phyloP scores from a whole-genome alignment of 2,797 vertebrate species.

The Atherinosoma microstoma region DNA sequence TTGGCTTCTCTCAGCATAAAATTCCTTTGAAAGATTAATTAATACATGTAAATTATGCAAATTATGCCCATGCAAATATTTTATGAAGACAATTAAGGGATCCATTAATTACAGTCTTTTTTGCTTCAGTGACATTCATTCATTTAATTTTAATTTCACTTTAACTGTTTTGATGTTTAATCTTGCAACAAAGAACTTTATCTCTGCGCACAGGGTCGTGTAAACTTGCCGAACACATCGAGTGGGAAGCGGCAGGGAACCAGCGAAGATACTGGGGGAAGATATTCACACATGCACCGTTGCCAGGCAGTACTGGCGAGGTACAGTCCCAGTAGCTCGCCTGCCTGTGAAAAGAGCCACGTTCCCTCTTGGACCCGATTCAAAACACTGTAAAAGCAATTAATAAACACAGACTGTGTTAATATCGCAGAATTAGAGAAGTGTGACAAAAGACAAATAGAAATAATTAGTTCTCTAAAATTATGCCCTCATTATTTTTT shows the following conservation, averaged over 20 bases:
- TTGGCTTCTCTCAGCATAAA: constrained; percentile 99
- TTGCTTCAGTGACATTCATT: constrained; percentile 99
- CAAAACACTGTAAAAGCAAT: constrained; percentile 99
- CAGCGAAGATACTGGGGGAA: constrained; percentile 86
- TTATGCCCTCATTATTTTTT: constrained; percentile 99
- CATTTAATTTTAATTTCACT: constrained; percentile 99
- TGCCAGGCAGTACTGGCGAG: constrained; percentile 91
- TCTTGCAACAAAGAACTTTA: constrained; percentile 99
- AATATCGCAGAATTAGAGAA: constrained; percentile 99
- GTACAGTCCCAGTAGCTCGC: constrained; percentile 89
- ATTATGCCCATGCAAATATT: constrained; percentile 99
- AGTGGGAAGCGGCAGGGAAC: constrained; percentile 87
- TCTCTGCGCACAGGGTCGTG: constrained; percentile 94
- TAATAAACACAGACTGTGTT: constrained; percentile 99
- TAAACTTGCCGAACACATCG: constrained; percentile 95
- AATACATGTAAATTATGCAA: constrained; percentile 99
- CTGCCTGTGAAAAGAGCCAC: constrained; percentile 92
- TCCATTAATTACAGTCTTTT: constrained; percentile 99
- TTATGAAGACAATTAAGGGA: constrained; percentile 99
- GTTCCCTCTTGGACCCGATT: constrained; percentile 98
- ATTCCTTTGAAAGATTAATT: constrained; percentile 99
- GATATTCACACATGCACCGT: constrained; percentile 73
- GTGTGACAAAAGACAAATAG: constrained; percentile 99
- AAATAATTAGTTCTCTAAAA: constrained; percentile 99
- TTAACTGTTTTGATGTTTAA: constrained; percentile 99